phyloP scores from a whole-genome alignment of 2,113 vertebrate species.

The Atherinomorus stipes region DNA sequence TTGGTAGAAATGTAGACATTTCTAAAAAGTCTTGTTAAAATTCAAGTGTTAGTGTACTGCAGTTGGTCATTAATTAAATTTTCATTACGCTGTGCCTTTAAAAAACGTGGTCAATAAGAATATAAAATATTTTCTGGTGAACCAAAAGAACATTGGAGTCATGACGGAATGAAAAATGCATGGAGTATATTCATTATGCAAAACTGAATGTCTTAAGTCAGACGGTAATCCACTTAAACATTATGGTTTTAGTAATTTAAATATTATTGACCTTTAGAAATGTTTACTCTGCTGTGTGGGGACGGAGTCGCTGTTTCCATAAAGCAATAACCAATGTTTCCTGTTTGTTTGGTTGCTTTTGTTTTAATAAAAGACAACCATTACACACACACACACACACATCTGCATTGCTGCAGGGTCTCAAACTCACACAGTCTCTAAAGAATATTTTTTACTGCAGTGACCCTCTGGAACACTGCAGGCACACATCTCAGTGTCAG shows the following conservation, averaged over 20 bases:
- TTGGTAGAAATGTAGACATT: background rate
- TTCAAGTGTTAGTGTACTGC: background rate
- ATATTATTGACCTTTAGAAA: slow-evolving; percentile 27
- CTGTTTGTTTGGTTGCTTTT: background rate
- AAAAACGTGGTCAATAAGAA: no score
- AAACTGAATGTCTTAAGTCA: background rate
- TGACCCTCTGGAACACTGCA: slow-evolving; percentile 75
- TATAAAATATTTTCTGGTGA: background rate
- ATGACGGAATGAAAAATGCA: slow-evolving; percentile 13
- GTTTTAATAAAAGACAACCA: slow-evolving; percentile 3
- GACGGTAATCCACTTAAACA: background rate
- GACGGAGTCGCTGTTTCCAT: background rate
- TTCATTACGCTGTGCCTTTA: no score
- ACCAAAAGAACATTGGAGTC: slow-evolving; percentile 3
- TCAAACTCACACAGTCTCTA: slow-evolving; percentile 45
- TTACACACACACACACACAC: slow-evolving; percentile 14
- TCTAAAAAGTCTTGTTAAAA: background rate
- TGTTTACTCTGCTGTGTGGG: background rate
- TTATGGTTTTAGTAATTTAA: background rate
- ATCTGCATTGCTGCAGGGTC: slow-evolving; percentile 67
- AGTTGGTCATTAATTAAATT: background rate
- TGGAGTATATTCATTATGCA: no score
- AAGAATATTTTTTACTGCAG: slow-evolving; percentile 71
- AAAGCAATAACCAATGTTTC: background rate
- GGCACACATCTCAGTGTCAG: slow-evolving; percentile 66